These are phyloP conservation scores for Bombus consobrinus DNA, from an alignment of 1,140 invertebrate species.

Conservation along the genomic window DNA sequence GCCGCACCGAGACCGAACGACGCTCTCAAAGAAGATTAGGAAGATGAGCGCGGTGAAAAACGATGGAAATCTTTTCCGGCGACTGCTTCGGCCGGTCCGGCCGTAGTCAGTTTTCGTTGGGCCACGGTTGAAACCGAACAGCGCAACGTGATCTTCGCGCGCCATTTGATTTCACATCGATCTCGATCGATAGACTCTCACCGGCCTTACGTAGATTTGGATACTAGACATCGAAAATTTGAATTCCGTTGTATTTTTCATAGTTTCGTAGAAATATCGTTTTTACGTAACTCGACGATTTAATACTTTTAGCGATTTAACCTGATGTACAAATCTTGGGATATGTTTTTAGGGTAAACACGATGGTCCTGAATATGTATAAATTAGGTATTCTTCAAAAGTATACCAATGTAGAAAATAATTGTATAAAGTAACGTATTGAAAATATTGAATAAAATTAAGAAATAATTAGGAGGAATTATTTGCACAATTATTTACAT, in stretches of 20 bases:
- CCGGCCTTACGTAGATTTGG: too few relatives aligned
- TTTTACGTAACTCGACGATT: too few relatives aligned
- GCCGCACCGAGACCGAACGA: constrained; percentile 27
- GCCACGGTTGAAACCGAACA: constrained; percentile 4
- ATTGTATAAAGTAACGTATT: too few relatives aligned
- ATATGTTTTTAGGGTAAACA: too few relatives aligned
- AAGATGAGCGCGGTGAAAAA: constrained; percentile 69
- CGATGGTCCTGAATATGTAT: too few relatives aligned
- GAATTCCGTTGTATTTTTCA: not conserved
- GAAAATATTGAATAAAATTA: too few relatives aligned
- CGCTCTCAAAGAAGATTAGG: constrained; percentile 62
- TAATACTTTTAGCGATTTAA: not conserved
- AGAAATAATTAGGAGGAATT: not conserved
- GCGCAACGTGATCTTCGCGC: not conserved
- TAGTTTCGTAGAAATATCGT: not conserved
- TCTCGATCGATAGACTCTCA: not conserved
- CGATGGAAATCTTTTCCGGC: constrained; percentile 50
- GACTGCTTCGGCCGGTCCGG: constrained; percentile 1
- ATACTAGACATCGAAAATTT: not conserved
- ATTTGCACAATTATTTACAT: not conserved
- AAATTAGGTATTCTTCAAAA: not conserved
- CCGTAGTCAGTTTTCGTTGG: constrained; percentile 26
- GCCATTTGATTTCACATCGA: not conserved
- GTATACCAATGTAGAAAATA: too few relatives aligned
- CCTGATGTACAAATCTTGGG: not conserved